A percentile compares a stretch with the other conserved stretches of the same genome.
Conservation (phyloP, 1,140 invertebrate genomes). For the Drosophila ficusphila region DNA sequence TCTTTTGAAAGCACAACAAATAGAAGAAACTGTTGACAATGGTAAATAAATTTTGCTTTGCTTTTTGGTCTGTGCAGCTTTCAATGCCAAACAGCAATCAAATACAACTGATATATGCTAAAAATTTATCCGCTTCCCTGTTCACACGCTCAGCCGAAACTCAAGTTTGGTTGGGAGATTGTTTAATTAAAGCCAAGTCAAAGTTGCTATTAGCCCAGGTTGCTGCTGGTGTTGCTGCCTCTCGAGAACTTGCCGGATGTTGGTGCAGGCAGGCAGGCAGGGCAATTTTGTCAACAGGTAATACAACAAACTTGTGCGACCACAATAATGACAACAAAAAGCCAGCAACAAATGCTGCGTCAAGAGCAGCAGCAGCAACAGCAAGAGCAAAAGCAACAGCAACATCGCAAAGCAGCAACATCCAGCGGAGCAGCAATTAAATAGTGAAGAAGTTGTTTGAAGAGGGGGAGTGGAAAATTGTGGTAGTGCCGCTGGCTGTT, state of each 20-base stretch:
- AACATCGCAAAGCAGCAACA: constrained; percentile 20
- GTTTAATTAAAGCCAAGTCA: constrained; percentile 59
- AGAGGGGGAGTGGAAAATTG: constrained; percentile 17
- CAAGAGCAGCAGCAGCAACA: constrained; percentile 21
- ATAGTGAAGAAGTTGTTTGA: constrained; percentile 42
- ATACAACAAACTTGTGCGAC: constrained; percentile 68
- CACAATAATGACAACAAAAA: constrained; percentile 45
- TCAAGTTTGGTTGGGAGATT: constrained; percentile 33
- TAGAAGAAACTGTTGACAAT: neutral
- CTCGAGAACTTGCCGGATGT: constrained; percentile 68
- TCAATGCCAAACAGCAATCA: constrained; percentile 27
- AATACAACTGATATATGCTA: constrained; percentile 20
- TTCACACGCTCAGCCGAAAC: constrained; percentile 32
- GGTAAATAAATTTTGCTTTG: neutral
- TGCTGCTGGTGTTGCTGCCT: constrained; percentile 34
- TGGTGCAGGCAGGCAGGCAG: constrained; percentile 40
- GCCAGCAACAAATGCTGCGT: constrained; percentile 10
- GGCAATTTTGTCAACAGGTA: constrained; percentile 70
- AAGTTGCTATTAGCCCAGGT: constrained; percentile 59
- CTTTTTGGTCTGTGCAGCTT: neutral
- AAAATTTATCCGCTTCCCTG: constrained; percentile 44
- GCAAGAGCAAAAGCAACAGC: constrained; percentile 16
- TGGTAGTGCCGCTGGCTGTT: constrained; percentile 15
- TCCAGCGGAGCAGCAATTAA: constrained; percentile 47
- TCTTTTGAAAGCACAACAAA: neutral